A percentile compares a stretch with the other conserved stretches of the same genome.
Evolutionary conservation across 2,797 vertebrate genomes (phyloP).

Genomic region (Danio tinwini): DNA sequence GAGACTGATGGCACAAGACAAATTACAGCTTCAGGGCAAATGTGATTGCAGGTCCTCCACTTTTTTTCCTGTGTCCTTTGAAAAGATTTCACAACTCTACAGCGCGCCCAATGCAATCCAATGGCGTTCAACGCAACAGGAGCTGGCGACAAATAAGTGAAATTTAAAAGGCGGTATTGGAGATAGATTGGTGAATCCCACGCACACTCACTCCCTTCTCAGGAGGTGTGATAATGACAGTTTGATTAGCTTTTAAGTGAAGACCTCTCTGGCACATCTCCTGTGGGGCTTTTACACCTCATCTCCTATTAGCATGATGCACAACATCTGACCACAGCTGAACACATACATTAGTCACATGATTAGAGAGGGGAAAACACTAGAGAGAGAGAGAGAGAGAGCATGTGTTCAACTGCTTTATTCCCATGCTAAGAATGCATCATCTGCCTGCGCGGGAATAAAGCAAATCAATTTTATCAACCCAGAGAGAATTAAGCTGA

Average conservation of each 20-base stretch:
- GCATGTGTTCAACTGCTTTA: conserved; percentile 30
- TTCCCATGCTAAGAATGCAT: conserved; percentile 39
- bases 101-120: conserved; percentile 42
- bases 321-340: conserved; percentile 52
- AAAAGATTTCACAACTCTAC: conserved; percentile 58
- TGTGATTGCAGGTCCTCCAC: conserved; percentile 51
- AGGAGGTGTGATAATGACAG: conserved; percentile 44
- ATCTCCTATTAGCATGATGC: conserved; percentile 50
- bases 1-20: conserved; percentile 70
- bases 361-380: conserved; percentile 40
- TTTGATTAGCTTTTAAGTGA: conserved; percentile 52
- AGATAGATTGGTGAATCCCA: conserved; percentile 43
- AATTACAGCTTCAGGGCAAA: conserved; percentile 69
- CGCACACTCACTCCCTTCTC: conserved; percentile 31
- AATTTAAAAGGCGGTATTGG: conserved; percentile 19
- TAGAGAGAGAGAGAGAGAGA: conserved; percentile 17
- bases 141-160: conserved; percentile 44
- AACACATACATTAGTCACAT: conserved; percentile 52
- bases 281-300: conserved; percentile 50
- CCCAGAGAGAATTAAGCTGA: conserved; percentile 13
- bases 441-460: not conserved
- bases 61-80: conserved; percentile 45
- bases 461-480: conserved; percentile 36
- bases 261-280: conserved; percentile 48
- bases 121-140: conserved; percentile 42